Percentiles rank a stretch among this genome's conserved stretches.
These are phyloP conservation scores for Struthio camelus DNA, from an alignment of 2,113 vertebrate species.

Conservation along the genomic window DNA sequence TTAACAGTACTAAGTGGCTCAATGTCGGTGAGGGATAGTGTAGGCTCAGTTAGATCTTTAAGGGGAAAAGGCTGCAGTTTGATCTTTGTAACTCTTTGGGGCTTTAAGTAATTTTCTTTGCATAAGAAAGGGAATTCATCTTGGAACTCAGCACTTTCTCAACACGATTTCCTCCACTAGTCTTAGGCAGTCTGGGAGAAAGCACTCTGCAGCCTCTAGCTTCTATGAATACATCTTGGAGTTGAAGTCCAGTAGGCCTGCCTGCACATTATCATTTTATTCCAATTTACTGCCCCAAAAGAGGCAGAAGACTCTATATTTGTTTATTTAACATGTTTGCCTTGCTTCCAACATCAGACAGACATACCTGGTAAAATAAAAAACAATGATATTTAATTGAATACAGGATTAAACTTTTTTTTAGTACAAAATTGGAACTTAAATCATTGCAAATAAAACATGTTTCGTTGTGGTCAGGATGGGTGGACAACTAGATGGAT, in stretches of 20 bases:
- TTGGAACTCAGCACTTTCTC: neutral
- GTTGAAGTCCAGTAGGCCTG: neutral
- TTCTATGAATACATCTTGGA: neutral
- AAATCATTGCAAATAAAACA: neutral
- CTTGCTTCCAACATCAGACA: neutral
- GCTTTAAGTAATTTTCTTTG: neutral
- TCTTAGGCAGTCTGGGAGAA: neutral
- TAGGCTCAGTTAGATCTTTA: neutral
- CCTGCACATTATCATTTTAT: neutral
- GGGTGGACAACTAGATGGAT: no score
- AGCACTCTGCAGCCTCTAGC: neutral
- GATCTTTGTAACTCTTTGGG: neutral
- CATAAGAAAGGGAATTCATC: neutral
- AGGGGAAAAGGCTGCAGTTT: neutral
- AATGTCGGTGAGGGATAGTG: neutral
- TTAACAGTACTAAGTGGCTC: accelerated
- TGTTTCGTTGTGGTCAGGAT: no score
- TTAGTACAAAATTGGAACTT: neutral
- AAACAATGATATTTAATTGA: neutral
- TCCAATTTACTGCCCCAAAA: neutral
- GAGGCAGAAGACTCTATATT: neutral
- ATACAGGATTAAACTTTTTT: neutral
- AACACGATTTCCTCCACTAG: neutral
- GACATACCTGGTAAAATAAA: neutral
- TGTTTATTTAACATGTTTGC: neutral